A percentile compares a stretch with the other conserved stretches of the same genome.
phyloP scores from a whole-genome alignment of 1,140 invertebrate genomes.

The Macrobrachium rosenbergii region DNA sequence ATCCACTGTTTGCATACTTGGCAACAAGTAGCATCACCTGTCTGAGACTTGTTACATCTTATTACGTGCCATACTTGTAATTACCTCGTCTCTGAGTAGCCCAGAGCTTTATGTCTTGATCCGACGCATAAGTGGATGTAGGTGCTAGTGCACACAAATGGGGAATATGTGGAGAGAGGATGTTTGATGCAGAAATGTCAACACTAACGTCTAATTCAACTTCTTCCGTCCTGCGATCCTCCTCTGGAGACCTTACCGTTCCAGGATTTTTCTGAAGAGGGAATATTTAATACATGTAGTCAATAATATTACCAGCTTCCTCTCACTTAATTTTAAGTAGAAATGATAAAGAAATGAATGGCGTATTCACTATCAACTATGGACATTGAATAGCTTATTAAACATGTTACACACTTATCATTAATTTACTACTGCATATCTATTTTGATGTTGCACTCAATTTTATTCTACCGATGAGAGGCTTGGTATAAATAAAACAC shows the following conservation, averaged over 20 bases:
- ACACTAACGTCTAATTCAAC: constrained; percentile 55
- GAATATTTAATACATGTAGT: neutral
- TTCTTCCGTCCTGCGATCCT: constrained; percentile 75
- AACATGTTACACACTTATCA: no score
- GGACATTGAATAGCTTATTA: no score
- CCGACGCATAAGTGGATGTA: constrained; percentile 49
- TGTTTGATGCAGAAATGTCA: constrained; percentile 26
- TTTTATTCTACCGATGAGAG: no score
- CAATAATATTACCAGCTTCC: neutral
- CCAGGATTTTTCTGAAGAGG: constrained; percentile 82
- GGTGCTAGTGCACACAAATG: constrained; percentile 31
- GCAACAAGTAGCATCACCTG: no score
- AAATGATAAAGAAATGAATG: no score
- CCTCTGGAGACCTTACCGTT: constrained; percentile 87
- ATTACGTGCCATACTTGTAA: no score
- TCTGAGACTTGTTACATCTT: no score
- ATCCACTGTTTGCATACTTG: neutral
- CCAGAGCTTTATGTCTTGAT: constrained; percentile 52
- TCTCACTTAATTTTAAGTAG: no score
- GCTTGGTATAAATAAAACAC: no score
- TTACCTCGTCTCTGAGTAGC: constrained; percentile 51
- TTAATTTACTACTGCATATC: no score
- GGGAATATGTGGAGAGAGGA: constrained; percentile 50
- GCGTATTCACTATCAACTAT: no score
- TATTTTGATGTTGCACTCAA: no score